Evolutionary conservation across 2,888 invertebrate genomes (phyloP), one percentile per base, ranked within the genome.

Genomic region (Agrotis segetum): DNA sequence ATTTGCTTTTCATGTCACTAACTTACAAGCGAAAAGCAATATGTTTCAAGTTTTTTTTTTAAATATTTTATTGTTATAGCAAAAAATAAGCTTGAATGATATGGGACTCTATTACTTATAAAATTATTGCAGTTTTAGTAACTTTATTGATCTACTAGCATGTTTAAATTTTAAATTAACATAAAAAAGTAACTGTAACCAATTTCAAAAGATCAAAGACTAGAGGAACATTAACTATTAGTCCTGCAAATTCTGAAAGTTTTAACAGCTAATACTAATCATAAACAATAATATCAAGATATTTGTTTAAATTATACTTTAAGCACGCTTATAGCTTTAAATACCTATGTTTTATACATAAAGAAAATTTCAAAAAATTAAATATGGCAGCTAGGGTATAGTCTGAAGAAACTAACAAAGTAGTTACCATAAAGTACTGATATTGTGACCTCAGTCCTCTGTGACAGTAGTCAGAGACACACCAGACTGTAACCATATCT

Each of bases 301-400:
- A 73, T 53, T 74, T 74, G 17, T 73, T 81, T 82, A 80, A 86
- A 86, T 87, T 86, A 89, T 82, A 85, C 74, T 81, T 87, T 85
- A 90, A 89, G 88, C 87, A 88, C 84, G 86, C 84, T 85, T 82
- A 87, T 85, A 88, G 83, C 76, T 81, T 84, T 85, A 82, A 75
- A 87, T 86, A 88, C 78, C 79, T 87, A 88, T 29, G 60, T 80
- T 83, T 87, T 86, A 88, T 81, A 87, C 80, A 87, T 78, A 87
- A 85, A 85, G 80, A 86, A 74, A 85, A 87, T 88, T 87, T 87
- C 88, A 91, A 91, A 40, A 24, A 89, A 83, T 85, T 87, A 91
- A 89, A 91, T 93, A 94, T 94, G 94, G 94, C 94, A 94, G 93
- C 93, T 92, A 92, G 86, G 83, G 77, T 88, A 85, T 84, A 85